Evolutionary conservation across 2,888 invertebrate species (phyloP).

Genomic region (Muschampia plurimacula): DNA sequence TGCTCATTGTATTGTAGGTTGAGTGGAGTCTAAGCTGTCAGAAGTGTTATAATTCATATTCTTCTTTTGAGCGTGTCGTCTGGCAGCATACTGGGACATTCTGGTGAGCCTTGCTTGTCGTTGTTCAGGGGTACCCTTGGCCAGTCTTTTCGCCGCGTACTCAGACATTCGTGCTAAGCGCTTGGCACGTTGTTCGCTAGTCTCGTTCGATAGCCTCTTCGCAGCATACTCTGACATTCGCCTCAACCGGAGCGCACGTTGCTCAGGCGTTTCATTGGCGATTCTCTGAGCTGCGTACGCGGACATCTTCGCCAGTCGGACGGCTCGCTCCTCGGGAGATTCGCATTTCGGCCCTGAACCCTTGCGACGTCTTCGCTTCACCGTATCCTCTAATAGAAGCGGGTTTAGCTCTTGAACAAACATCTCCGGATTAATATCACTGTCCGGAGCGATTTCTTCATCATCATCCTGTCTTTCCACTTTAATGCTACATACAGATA

Average conservation of each 20-base stretch:
- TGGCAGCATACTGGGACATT: constrained; percentile 79
- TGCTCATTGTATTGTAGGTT: constrained; percentile 1
- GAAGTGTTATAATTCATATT: neutral
- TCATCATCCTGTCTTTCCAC: constrained; percentile 41
- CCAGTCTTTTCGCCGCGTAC: constrained; percentile 73
- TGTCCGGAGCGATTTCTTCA: constrained; percentile 16
- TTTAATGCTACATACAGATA: constrained; percentile 55
- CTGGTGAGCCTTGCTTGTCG: constrained; percentile 65
- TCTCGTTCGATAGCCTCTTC: constrained; percentile 68
- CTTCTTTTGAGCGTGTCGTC: constrained; percentile 70
- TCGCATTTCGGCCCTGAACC: constrained; percentile 59
- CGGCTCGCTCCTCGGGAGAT: constrained; percentile 65
- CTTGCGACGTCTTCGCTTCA: constrained; percentile 52
- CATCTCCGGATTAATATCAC: neutral
- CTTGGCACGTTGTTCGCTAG: constrained; percentile 69
- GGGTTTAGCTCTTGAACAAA: constrained; percentile 57
- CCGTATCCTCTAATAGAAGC: constrained; percentile 47
- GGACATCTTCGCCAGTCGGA: constrained; percentile 75
- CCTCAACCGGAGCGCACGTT: constrained; percentile 66
- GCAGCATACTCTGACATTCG: constrained; percentile 81
- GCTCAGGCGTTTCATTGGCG: constrained; percentile 74
- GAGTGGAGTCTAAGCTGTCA: constrained; percentile 9
- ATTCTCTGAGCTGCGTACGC: constrained; percentile 76
- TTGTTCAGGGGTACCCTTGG: constrained; percentile 66
- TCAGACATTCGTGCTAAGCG: constrained; percentile 77